Percentiles rank a stretch among this genome's conserved stretches.
Evolutionary conservation across 2,888 invertebrate genomes (phyloP).

Genomic region (Mamestra brassicae): DNA sequence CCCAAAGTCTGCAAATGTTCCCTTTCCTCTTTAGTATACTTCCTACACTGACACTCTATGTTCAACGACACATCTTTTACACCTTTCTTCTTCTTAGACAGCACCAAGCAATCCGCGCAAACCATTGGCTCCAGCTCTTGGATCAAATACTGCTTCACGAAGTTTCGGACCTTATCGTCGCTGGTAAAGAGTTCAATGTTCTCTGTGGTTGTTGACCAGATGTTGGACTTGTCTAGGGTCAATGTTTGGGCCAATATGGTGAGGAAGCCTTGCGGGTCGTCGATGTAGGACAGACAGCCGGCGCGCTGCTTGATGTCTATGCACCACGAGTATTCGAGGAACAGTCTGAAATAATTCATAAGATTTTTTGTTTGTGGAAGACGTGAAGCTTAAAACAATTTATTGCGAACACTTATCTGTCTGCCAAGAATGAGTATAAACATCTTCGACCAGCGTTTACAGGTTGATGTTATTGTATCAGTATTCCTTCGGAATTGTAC

Average conservation of each 20-base stretch:
- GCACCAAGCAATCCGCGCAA: slow-evolving; percentile 75
- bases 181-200: slow-evolving; percentile 94
- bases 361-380: not conserved
- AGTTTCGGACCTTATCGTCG: slow-evolving; percentile 93
- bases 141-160: slow-evolving; percentile 93
- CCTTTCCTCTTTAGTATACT: slow-evolving; percentile 83
- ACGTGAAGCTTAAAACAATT: no score
- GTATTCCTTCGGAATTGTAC: no score
- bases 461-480: no score
- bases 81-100: slow-evolving; percentile 71
- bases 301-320: slow-evolving; percentile 97
- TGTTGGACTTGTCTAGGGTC: slow-evolving; percentile 93
- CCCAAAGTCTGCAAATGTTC: slow-evolving; percentile 92
- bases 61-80: slow-evolving; percentile 68
- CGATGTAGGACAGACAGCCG: slow-evolving; percentile 96
- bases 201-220: slow-evolving; percentile 93
- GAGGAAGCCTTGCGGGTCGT: slow-evolving; percentile 95
- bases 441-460: no score
- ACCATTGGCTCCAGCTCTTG: slow-evolving; percentile 67
- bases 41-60: slow-evolving; percentile 78
- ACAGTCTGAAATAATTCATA: slow-evolving; percentile 84
- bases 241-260: slow-evolving; percentile 95
- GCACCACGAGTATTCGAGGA: slow-evolving; percentile 93
- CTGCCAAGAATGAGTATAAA: no score
- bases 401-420: no score